phyloP scores from a whole-genome alignment of 2,797 vertebrate species.

The Myripristis murdjan region DNA sequence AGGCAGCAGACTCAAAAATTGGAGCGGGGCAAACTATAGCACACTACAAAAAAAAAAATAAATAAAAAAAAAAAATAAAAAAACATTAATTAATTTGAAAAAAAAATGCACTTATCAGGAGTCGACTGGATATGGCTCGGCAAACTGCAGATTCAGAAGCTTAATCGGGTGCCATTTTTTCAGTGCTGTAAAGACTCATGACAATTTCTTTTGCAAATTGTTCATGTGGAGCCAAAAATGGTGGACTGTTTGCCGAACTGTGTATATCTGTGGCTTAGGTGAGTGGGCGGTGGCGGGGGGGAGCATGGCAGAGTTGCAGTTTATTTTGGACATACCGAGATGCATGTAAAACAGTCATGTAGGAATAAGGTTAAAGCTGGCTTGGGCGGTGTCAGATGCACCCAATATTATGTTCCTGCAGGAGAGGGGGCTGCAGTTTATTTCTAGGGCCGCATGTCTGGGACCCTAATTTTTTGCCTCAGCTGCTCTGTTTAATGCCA shows the following conservation, averaged over 20 bases:
- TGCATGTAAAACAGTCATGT: not conserved
- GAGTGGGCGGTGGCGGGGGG: not conserved
- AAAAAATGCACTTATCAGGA: conserved; percentile 31
- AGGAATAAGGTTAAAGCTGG: not conserved
- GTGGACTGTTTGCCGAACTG: conserved; percentile 48
- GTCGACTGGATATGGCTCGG: conserved; percentile 52
- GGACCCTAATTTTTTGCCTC: no score
- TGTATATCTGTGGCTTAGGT: conserved; percentile 59
- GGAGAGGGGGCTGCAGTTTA: no score
- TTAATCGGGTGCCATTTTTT: conserved; percentile 31
- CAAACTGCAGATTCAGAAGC: conserved; percentile 30
- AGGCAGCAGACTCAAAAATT: conserved; percentile 50
- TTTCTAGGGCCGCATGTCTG: no score
- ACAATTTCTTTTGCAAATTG: conserved; percentile 25
- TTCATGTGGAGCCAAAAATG: conserved; percentile 27
- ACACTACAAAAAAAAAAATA: conserved; percentile 19
- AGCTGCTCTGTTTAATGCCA: no score
- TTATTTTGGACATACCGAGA: not conserved
- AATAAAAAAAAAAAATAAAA: conserved; percentile 21
- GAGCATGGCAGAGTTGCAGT: not conserved
- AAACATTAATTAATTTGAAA: no score
- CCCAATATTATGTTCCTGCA: no score
- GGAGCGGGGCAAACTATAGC: conserved; percentile 38
- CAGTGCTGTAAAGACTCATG: conserved; percentile 8
- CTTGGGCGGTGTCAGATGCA: no score